Evolutionary conservation across 2,888 invertebrate genomes (phyloP).

Genomic region (Charanyca ferruginea): DNA sequence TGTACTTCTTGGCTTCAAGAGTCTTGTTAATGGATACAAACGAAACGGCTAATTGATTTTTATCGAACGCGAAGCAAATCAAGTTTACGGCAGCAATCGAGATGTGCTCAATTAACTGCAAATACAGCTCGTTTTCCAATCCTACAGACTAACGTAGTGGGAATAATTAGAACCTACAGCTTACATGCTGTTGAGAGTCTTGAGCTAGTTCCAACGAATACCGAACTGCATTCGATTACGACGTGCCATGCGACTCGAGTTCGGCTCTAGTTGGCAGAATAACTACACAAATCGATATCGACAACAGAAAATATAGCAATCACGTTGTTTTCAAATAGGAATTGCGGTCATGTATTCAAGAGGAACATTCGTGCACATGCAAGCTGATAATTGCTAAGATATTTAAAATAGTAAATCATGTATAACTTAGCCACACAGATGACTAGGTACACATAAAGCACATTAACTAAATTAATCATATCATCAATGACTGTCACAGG

Average conservation of each 20-base stretch:
- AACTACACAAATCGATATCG: constrained; percentile 34
- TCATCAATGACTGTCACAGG: constrained; percentile 50
- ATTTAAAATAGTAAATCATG: constrained; percentile 17
- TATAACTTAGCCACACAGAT: constrained; percentile 1
- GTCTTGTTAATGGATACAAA: constrained; percentile 13
- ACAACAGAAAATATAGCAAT: constrained; percentile 4
- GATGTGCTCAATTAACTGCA: constrained; percentile 53
- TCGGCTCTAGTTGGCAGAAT: constrained; percentile 34
- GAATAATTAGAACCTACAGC: constrained; percentile 61
- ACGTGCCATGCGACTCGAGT: constrained; percentile 39
- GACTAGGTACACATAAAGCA: constrained; percentile 40
- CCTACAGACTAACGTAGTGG: constrained; percentile 51
- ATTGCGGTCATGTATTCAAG: not conserved
- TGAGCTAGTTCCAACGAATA: constrained; percentile 55
- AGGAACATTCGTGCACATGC: not conserved
- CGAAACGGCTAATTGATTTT: constrained; percentile 13
- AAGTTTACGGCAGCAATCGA: constrained; percentile 28
- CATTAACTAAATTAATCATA: constrained; percentile 53
- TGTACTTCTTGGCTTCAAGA: not conserved
- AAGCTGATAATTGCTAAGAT: not conserved
- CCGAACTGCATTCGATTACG: constrained; percentile 55
- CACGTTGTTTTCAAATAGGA: not conserved
- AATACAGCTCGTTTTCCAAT: constrained; percentile 55
- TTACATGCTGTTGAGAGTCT: constrained; percentile 57
- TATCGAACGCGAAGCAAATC: constrained; percentile 10